Conservation (phyloP, 2,797 vertebrate genomes). For the Oreochromis grahami region DNA sequence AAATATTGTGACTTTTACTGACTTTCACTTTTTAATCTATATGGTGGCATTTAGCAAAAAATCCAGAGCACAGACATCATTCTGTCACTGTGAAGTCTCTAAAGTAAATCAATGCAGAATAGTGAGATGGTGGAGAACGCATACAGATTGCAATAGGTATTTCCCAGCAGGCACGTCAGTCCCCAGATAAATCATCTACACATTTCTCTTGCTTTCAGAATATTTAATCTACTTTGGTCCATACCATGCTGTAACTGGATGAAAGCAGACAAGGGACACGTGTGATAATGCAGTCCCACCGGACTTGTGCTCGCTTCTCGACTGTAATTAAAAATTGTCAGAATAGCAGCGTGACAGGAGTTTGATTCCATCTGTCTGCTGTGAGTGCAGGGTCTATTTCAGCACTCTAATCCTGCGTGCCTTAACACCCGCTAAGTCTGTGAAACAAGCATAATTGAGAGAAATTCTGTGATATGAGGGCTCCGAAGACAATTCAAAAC, state of each 20-base stretch:
- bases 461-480: background rate
- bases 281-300: conserved; percentile 14
- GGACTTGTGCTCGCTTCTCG: background rate
- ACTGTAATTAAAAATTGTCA: conserved; percentile 45
- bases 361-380: conserved; percentile 23
- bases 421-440: background rate
- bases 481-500: background rate
- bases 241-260: background rate
- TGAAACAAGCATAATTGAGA: conserved; percentile 39
- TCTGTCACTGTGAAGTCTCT: conserved; percentile 5
- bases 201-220: background rate
- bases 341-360: background rate
- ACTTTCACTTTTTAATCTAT: background rate
- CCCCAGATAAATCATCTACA: background rate
- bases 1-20: background rate
- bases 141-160: conserved; percentile 25
- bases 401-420: background rate
- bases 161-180: conserved; percentile 27
- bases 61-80: conserved; percentile 1
- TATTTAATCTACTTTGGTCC: conserved; percentile 16
- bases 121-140: background rate
- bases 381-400: background rate
- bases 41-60: conserved; percentile 28
- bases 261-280: background rate
- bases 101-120: conserved; percentile 38